phyloP scores from a whole-genome alignment of 2,797 vertebrate species.

The Phyllotis vaccarum region DNA sequence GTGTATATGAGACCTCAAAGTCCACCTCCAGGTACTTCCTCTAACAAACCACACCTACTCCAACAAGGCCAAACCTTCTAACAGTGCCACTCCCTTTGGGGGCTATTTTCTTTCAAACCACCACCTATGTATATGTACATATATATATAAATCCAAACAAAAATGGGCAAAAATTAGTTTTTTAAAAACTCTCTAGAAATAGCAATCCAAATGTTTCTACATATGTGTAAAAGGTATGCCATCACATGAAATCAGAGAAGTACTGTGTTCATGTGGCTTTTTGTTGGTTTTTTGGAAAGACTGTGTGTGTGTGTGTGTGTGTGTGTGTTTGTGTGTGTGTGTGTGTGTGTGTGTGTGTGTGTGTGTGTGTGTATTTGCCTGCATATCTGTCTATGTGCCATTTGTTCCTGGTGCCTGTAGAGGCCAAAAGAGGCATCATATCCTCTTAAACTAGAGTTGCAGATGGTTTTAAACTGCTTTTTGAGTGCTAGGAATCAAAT shows the following conservation, averaged over 20 bases:
- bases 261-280: background rate
- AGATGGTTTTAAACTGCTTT: background rate
- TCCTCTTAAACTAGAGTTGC: background rate
- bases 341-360: background rate
- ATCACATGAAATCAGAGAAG: background rate
- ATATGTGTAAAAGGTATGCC: background rate
- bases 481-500: background rate
- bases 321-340: background rate
- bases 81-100: background rate
- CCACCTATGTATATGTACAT: background rate
- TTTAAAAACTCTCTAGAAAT: background rate
- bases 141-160: background rate
- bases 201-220: no score
- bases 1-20: background rate
- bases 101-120: background rate
- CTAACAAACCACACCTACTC: background rate
- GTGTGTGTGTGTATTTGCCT: background rate
- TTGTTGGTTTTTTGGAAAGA: background rate
- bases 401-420: background rate
- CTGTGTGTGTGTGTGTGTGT: background rate
- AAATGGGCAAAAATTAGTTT: background rate
- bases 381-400: background rate
- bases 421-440: background rate
- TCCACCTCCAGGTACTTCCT: background rate
- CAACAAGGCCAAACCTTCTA: background rate